phyloP scores from a whole-genome alignment of 2,888 invertebrate species.

The Chrysopilus asiliformis region DNA sequence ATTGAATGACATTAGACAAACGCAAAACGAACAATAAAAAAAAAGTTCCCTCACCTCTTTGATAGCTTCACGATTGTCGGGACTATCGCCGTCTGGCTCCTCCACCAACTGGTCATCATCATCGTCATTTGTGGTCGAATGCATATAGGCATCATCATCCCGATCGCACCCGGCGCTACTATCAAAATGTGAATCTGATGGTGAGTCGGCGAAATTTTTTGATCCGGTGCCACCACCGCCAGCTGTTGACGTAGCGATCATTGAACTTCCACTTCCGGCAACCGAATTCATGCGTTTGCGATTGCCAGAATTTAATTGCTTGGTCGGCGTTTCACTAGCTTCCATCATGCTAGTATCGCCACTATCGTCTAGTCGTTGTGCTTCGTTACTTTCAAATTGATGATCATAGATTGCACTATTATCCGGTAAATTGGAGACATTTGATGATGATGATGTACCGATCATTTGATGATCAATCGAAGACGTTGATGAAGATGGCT shows the following conservation, averaged over 20 bases:
- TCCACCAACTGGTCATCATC: constrained; percentile 4
- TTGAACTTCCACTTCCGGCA: too few species aligned
- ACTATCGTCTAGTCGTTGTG: constrained; percentile 6
- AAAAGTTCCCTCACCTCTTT: background rate
- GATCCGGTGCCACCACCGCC: too few species aligned
- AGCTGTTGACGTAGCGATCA: too few species aligned
- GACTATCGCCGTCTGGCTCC: background rate
- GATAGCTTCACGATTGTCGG: too few species aligned
- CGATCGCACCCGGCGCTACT: constrained; percentile 1
- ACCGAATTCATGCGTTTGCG: too few species aligned
- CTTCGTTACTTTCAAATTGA: constrained; percentile 9
- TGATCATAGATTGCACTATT: constrained; percentile 10
- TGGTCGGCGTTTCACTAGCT: background rate
- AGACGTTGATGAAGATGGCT: constrained; percentile 2
- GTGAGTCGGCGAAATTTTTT: too few species aligned
- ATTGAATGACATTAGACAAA: background rate
- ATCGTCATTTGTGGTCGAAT: constrained; percentile 8
- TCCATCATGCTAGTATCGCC: background rate
- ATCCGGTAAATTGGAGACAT: constrained; percentile 13
- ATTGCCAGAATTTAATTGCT: background rate
- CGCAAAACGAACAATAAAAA: background rate
- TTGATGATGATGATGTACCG: constrained; percentile 16
- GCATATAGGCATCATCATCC: constrained; percentile 7
- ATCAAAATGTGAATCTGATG: constrained; percentile 1
- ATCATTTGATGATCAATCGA: constrained; percentile 8